Evolutionary conservation across 2,113 vertebrate genomes (phyloP).

Genomic region (Elaphurus davidianus): DNA sequence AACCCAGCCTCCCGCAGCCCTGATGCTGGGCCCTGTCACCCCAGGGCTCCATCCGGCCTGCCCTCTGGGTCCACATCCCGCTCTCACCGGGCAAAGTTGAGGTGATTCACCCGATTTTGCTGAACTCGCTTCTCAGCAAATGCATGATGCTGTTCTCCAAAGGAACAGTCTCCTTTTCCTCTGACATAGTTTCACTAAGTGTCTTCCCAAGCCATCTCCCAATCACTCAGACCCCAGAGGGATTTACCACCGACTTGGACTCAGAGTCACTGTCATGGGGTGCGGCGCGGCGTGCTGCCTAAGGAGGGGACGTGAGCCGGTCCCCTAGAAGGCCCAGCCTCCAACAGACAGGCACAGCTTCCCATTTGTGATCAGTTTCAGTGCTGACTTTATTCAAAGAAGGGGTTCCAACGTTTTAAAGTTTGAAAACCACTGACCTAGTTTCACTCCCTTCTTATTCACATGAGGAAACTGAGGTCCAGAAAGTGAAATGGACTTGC

Average conservation of each 20-base stretch:
- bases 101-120: background rate
- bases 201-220: background rate
- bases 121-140: background rate
- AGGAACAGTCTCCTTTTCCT: background rate
- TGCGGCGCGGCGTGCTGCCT: rapidly evolving
- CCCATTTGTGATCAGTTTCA: background rate
- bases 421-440: background rate
- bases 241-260: background rate
- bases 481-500: background rate
- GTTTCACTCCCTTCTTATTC: background rate
- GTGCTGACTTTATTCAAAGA: background rate
- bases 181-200: background rate
- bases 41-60: background rate
- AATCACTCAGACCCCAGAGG: background rate
- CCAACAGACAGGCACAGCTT: background rate
- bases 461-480: background rate
- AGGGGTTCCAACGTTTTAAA: background rate
- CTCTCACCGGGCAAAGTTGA: background rate
- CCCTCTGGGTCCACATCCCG: background rate
- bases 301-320: background rate
- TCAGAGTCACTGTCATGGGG: background rate
- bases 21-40: background rate
- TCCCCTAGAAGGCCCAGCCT: background rate
- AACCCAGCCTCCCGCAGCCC: background rate
- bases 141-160: background rate